Evolutionary conservation across 2,797 vertebrate species (phyloP), one percentile per base, ranked within the genome.

Genomic region (Siniperca undulata): DNA sequence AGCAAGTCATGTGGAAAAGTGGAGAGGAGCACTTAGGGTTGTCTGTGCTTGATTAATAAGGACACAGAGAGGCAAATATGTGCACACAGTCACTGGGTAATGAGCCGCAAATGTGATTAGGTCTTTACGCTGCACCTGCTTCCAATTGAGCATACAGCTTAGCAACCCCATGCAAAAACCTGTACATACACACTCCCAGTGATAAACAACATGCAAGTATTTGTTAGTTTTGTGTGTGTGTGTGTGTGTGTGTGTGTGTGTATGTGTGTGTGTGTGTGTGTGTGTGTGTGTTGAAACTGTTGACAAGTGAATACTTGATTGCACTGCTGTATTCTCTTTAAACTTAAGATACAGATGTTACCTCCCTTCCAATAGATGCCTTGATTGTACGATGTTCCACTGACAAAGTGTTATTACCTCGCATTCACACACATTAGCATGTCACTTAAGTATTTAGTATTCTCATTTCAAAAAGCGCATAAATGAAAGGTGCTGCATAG

Each of bases 61-160:
- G 93, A 94, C 93, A 93, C 94, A 91, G 92, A 93, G 93, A 94
- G 94, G 94, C 93, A 94, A 94, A 94, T 95, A 94, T 95, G 94
- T 94, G 94, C 94, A 95, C 94, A 94, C 94, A 94, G 93, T 93
- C 91, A 85, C 91, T 56, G 91, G 92, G 93, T 94, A 94, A 95
- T 94, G 93, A 95, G 93, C 92, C 90, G 91, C 93, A 94, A 95
- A 95, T 94, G 94, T 93, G 93, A 95, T 94, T 94, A 93, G 93
- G 92, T 93, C 94, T 95, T 94, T 93, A 95, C 91, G 92, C 93
- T 86, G 93, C 94, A 95, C 93, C 94, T 95, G 94, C 93, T 90
- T 92, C 94, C 94, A 95, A 94, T 94, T 91, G 93, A 94, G 93
- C 93, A 82, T 85, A 86, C 83, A 93, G 91, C 92, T 90, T 86